Percentiles rank a stretch among this genome's conserved stretches.
Evolutionary conservation across 2,888 invertebrate genomes (phyloP).

Genomic region (Cyaniris semiargus): DNA sequence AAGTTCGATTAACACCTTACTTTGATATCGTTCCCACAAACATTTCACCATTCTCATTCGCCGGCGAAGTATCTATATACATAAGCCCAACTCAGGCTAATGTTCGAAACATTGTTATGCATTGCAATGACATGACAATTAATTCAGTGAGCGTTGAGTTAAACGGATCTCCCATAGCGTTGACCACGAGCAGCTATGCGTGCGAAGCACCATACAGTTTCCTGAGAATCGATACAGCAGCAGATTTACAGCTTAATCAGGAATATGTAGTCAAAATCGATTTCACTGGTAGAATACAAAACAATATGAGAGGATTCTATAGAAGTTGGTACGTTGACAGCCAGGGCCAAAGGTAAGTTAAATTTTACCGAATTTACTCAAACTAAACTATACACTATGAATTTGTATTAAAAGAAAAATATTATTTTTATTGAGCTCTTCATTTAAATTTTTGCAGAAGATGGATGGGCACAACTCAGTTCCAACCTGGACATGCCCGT

Average conservation of each 20-base stretch:
- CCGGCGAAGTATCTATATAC: slow-evolving; percentile 65
- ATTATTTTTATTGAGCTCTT: background rate
- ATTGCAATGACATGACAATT: slow-evolving; percentile 64
- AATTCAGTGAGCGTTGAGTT: slow-evolving; percentile 61
- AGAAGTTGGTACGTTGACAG: slow-evolving; percentile 86
- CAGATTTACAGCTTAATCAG: slow-evolving; percentile 42
- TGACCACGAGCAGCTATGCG: slow-evolving; percentile 45
- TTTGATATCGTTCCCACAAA: slow-evolving; percentile 53
- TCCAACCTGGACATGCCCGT: slow-evolving; percentile 89
- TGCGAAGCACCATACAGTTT: slow-evolving; percentile 59
- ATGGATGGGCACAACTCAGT: slow-evolving; percentile 89
- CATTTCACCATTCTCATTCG: slow-evolving; percentile 60
- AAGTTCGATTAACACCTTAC: slow-evolving; percentile 74
- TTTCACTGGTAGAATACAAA: slow-evolving; percentile 85
- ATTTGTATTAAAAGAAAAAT: background rate
- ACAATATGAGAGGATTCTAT: slow-evolving; percentile 89
- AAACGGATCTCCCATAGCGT: slow-evolving; percentile 44
- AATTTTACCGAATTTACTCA: background rate
- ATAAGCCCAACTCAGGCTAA: slow-evolving; percentile 45
- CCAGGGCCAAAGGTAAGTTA: slow-evolving; percentile 74
- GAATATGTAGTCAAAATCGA: slow-evolving; percentile 83
- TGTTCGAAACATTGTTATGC: slow-evolving; percentile 59
- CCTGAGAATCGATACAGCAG: slow-evolving; percentile 51
- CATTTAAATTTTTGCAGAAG: slow-evolving; percentile 58
- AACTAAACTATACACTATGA: background rate